Evolutionary conservation across 2,113 vertebrate species (phyloP).

Genomic region (Vulpes lagopus): DNA sequence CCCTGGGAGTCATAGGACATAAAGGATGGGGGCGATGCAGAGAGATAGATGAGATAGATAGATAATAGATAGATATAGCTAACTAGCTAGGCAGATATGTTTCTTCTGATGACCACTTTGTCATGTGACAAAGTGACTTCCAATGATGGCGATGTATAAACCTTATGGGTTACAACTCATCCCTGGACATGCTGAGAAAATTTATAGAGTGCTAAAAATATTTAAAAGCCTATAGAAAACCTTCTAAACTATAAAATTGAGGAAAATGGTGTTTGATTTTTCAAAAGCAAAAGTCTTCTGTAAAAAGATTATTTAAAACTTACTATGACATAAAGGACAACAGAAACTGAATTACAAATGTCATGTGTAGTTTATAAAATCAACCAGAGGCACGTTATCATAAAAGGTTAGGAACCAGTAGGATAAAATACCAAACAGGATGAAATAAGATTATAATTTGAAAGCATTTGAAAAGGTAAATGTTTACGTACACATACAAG

Average conservation of each 20-base stretch:
- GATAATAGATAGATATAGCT: too few relatives aligned
- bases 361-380: constrained; percentile 65
- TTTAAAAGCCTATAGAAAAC: constrained; percentile 46
- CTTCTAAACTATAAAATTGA: constrained; percentile 61
- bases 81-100: neutral
- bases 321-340: constrained; percentile 50
- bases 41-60: neutral
- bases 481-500: constrained; percentile 9
- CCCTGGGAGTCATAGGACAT: neutral
- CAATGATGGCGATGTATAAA: neutral
- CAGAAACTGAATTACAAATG: constrained; percentile 60
- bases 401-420: constrained; percentile 47
- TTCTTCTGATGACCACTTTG: neutral
- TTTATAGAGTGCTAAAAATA: constrained; percentile 45
- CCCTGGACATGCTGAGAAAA: neutral
- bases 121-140: neutral
- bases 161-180: neutral
- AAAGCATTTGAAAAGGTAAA: constrained; percentile 57
- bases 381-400: constrained; percentile 32
- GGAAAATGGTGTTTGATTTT: constrained; percentile 44
- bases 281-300: constrained; percentile 59
- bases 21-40: neutral
- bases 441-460: constrained; percentile 62
- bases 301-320: constrained; percentile 70
- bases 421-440: constrained; percentile 27